Base-by-base conservation (phyloP, 2,113 vertebrate genomes). In the Desmodus rotundus region DNA sequence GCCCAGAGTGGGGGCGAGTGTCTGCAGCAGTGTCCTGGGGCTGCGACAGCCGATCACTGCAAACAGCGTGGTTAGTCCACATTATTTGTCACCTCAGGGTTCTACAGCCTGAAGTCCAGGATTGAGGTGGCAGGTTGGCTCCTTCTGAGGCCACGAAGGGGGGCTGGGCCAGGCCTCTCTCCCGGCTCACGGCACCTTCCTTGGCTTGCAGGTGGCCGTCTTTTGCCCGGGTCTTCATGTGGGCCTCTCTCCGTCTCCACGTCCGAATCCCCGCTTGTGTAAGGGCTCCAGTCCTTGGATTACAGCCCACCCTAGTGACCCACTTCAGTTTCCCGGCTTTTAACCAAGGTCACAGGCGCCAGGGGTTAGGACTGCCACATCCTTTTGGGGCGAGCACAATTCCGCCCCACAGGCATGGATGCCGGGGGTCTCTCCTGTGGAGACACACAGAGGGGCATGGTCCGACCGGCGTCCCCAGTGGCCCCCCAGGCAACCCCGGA, bases 41-140 rank as follows among this genome's bases (percentile, higher is more conserved):
- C 70, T 24, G 9, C 31, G 7, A 0, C 13, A 13, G 16, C 36
- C 2, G 36, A 7, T 31, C 0, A 1, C 36, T 3, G 14, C 24
- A 6, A 13, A 28, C 38, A 0, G 47, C 8, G 2, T 3, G 5
- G 14, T 41, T 33, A 3, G 10, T 10, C 1, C 2, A 4, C 15
- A n/a, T 38, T 5, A 7, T 13, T 0, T 1, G 2, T 7, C 7
- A 41, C 19, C 61, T 73, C 41, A 1, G 17, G 1, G 4, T 31
- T 22, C 50, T 20, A 19, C 26, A 56, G 50, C 72, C n/a, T 0
- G 90, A 28, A 14, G 43, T 19, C 26, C 16, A 1, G 28, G 54
- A 20, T 15, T 11, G 0, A 3, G 17, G 68, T 1, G 36, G 20
- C 67, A 2, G 74, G 45, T 1, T 0, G 31, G 22, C 4, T n/a